A percentile compares a stretch with the other conserved stretches of the same genome.
Conservation (phyloP, 2,113 vertebrate genomes). For the Cyanoderma ruficeps region DNA sequence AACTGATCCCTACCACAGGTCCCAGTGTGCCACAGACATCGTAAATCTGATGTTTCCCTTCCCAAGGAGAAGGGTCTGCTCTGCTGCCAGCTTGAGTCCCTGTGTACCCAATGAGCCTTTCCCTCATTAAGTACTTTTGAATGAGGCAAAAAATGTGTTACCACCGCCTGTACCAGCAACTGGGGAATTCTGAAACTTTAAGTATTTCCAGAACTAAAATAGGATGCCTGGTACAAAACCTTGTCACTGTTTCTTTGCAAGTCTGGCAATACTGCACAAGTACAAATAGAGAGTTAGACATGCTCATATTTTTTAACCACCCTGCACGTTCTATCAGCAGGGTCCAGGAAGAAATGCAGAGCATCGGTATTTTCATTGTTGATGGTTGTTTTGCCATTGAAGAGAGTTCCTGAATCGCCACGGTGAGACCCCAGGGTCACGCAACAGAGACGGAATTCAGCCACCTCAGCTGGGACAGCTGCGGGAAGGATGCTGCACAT, state of each 20-base stretch:
- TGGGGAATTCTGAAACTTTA: background rate
- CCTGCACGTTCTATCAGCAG: background rate
- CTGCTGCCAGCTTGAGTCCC: background rate
- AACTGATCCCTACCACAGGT: background rate
- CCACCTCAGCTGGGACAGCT: background rate
- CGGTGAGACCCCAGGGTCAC: background rate
- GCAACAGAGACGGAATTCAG: accelerated
- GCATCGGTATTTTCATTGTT: background rate
- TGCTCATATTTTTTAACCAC: background rate
- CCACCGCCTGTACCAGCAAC: background rate
- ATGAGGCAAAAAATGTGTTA: background rate
- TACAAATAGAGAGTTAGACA: background rate
- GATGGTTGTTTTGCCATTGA: accelerated
- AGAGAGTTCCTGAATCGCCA: accelerated
- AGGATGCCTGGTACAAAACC: background rate
- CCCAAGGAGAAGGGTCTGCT: background rate
- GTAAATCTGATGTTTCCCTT: background rate
- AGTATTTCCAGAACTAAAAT: background rate
- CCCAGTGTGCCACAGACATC: background rate
- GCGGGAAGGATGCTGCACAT: accelerated
- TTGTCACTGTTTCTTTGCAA: background rate
- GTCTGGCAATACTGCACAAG: background rate
- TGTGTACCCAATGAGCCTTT: background rate
- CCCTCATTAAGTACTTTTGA: background rate
- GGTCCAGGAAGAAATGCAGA: background rate